Evolutionary conservation across 64 coral and sea anemone species (phyloP).

Genomic region (Montipora cactus): DNA sequence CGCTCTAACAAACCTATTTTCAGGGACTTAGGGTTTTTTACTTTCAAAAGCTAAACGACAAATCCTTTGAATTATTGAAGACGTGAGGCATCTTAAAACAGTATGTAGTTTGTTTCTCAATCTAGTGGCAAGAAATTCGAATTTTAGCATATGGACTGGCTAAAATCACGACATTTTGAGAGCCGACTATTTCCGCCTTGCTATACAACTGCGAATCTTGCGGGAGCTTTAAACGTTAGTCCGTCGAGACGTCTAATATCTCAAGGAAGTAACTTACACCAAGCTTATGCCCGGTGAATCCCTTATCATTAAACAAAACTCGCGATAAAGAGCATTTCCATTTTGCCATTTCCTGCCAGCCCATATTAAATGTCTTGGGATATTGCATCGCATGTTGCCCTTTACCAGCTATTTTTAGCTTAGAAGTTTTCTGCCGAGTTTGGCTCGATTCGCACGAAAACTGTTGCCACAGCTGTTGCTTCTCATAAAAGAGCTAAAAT

Average conservation of each 20-base stretch:
- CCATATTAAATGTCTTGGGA: conserved; percentile 23
- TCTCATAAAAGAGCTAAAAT: conserved; percentile 48
- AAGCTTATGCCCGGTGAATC: conserved; percentile 16
- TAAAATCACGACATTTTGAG: conserved; percentile 11
- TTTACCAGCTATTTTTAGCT: conserved; percentile 35
- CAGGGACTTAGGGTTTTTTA: not conserved
- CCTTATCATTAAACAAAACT: conserved; percentile 55
- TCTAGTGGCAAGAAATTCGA: conserved; percentile 9
- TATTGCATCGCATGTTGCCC: conserved; percentile 21
- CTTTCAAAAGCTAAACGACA: conserved; percentile 45
- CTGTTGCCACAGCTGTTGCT: conserved; percentile 39
- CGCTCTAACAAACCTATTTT: not conserved
- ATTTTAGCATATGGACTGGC: not conserved
- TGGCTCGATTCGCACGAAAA: conserved; percentile 23
- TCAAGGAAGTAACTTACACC: conserved; percentile 2
- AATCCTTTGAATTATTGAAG: conserved; percentile 43
- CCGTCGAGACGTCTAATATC: conserved; percentile 6
- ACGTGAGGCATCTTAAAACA: conserved; percentile 11
- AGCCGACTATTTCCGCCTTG: conserved; percentile 2
- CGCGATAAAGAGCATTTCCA: conserved; percentile 49
- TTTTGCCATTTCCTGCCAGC: conserved; percentile 53
- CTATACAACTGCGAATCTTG: not conserved
- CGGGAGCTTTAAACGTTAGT: not conserved
- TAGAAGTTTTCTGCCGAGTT: conserved; percentile 3
- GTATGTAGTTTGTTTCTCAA: conserved; percentile 19